A percentile compares a stretch with the other conserved stretches of the same genome.
Conservation (phyloP, 1,140 invertebrate genomes). For the Nymphalis io region DNA sequence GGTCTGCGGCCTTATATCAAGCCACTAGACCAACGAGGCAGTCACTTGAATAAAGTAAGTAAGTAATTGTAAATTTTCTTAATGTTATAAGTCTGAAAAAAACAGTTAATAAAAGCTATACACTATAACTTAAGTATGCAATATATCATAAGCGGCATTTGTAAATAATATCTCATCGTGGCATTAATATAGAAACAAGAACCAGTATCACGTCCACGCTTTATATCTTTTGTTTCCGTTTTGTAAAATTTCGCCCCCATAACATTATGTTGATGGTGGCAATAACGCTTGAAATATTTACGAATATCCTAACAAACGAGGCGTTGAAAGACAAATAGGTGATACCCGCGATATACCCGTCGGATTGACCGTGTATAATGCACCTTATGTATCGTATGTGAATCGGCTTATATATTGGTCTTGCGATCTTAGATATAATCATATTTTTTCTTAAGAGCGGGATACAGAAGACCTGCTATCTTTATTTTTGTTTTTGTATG, state of each 20-base stretch:
- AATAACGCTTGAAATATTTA: conserved; percentile 79
- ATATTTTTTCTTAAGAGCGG: too few relatives aligned
- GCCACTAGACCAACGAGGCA: too few relatives aligned
- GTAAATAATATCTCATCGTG: conserved; percentile 57
- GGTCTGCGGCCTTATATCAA: too few relatives aligned
- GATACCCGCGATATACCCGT: conserved; percentile 43
- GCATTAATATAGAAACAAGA: conserved; percentile 61
- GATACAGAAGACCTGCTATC: too few relatives aligned
- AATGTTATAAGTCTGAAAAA: not conserved
- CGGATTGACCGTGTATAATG: conserved; percentile 65
- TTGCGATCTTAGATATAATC: too few relatives aligned
- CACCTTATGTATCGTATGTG: not conserved
- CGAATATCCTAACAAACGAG: conserved; percentile 75
- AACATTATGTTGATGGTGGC: conserved; percentile 78
- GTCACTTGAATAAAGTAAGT: too few relatives aligned
- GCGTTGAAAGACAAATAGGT: conserved; percentile 68
- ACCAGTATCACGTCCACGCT: conserved; percentile 54
- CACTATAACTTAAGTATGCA: not conserved
- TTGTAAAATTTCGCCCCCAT: conserved; percentile 76
- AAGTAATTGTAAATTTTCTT: too few relatives aligned
- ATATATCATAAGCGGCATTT: conserved; percentile 23
- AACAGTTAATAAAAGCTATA: not conserved
- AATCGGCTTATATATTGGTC: not conserved
- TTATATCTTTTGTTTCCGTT: conserved; percentile 78
- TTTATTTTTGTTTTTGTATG: too few relatives aligned